phyloP scores from a whole-genome alignment of 1,140 invertebrate species.

The Drosophila pseudoananassae region DNA sequence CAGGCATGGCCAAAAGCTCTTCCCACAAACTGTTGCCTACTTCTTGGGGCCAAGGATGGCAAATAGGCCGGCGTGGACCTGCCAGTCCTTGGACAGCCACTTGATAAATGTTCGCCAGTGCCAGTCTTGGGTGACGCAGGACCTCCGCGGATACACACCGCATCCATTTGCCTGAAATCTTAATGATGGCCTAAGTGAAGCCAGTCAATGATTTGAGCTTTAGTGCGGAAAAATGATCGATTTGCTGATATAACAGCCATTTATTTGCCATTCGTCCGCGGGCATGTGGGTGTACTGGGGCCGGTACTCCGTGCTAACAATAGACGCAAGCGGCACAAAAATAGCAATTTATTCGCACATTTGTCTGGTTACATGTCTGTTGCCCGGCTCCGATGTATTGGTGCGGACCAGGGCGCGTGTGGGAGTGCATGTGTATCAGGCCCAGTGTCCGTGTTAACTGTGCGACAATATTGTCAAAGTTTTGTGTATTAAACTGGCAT shows the following conservation, averaged over 20 bases:
- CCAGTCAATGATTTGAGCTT: constrained; percentile 35
- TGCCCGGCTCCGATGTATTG: constrained; percentile 9
- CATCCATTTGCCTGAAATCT: constrained; percentile 38
- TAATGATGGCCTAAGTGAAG: constrained; percentile 13
- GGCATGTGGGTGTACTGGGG: constrained; percentile 9
- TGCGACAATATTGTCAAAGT: constrained; percentile 73
- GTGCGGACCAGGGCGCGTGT: constrained; percentile 10
- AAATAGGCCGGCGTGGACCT: constrained; percentile 9
- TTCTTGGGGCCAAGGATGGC: constrained; percentile 28
- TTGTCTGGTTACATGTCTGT: constrained; percentile 51
- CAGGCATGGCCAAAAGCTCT: constrained; percentile 22
- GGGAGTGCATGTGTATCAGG: neutral
- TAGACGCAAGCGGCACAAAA: constrained; percentile 63
- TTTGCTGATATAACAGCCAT: constrained; percentile 42
- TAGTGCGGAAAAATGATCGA: constrained; percentile 48
- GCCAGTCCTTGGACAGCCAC: constrained; percentile 24
- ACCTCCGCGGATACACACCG: constrained; percentile 29
- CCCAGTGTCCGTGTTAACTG: constrained; percentile 31
- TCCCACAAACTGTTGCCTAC: constrained; percentile 35
- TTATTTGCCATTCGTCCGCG: constrained; percentile 34
- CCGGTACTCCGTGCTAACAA: constrained; percentile 51
- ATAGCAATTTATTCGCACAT: constrained; percentile 63
- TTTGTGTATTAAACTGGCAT: constrained; percentile 70
- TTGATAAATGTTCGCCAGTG: constrained; percentile 55
- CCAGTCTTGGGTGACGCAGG: constrained; percentile 51